Percentiles rank a stretch among this genome's conserved stretches.
phyloP scores from a whole-genome alignment of 2,113 vertebrate species.

The Channa maculata region DNA sequence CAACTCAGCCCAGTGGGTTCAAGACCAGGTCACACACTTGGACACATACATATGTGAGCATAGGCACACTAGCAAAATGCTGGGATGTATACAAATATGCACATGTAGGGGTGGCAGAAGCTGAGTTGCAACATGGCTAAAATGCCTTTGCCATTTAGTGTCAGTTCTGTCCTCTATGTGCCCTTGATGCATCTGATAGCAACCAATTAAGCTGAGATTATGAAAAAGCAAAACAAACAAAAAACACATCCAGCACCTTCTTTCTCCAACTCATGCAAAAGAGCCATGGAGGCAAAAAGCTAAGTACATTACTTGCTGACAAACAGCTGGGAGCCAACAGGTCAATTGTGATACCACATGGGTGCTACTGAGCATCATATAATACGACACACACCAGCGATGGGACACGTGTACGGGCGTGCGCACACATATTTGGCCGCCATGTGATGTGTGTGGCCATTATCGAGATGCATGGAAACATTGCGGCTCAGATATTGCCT shows the following conservation, averaged over 20 bases:
- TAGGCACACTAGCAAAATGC: background rate
- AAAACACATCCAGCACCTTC: background rate
- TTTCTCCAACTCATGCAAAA: slow-evolving; percentile 2
- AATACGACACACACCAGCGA: slow-evolving; percentile 11
- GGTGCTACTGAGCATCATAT: slow-evolving; percentile 12
- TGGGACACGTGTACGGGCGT: slow-evolving; percentile 9
- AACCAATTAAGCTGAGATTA: slow-evolving; percentile 42
- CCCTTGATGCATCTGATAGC: slow-evolving; percentile 49
- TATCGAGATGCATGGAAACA: slow-evolving; percentile 35
- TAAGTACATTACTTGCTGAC: slow-evolving; percentile 45
- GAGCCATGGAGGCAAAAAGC: slow-evolving; percentile 26
- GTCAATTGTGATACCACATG: slow-evolving; percentile 38
- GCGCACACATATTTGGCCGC: background rate
- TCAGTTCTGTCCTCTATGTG: slow-evolving; percentile 41
- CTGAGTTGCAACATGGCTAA: background rate
- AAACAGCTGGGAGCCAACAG: slow-evolving; percentile 18
- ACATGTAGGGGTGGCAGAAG: background rate
- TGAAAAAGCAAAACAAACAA: slow-evolving; percentile 28
- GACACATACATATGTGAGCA: background rate
- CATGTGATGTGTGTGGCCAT: slow-evolving; percentile 15
- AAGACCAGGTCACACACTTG: slow-evolving; percentile 30
- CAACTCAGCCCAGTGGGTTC: slow-evolving; percentile 15
- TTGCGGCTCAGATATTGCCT: slow-evolving; percentile 46
- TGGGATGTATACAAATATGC: slow-evolving; percentile 2
- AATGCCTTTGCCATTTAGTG: slow-evolving; percentile 35